phyloP scores from a whole-genome alignment of 2,797 vertebrate species.

The Poeciliopsis presidionis region DNA sequence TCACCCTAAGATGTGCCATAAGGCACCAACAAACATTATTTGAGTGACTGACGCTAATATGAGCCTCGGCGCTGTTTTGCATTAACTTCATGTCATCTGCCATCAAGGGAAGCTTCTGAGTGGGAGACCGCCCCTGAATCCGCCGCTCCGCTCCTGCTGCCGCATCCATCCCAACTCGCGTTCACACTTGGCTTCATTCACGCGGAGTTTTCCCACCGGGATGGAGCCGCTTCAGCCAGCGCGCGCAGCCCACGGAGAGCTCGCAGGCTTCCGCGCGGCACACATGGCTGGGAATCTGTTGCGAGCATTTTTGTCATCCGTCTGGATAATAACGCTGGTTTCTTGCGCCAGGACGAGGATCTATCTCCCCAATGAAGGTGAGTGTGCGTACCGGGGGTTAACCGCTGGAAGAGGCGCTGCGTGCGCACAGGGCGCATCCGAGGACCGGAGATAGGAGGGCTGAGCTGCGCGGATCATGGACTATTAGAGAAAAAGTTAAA shows the following conservation, averaged over 20 bases:
- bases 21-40: background rate
- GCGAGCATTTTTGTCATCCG: slow-evolving; percentile 75
- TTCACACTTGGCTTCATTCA: slow-evolving; percentile 78
- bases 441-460: slow-evolving; percentile 1
- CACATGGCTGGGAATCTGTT: slow-evolving; percentile 86
- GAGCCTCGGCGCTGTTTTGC: slow-evolving; percentile 13
- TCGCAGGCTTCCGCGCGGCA: slow-evolving; percentile 62
- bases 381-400: slow-evolving; percentile 68
- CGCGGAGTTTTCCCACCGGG: slow-evolving; percentile 93
- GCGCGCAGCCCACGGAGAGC: slow-evolving; percentile 68
- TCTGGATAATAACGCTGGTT: slow-evolving; percentile 84
- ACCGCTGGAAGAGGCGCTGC: slow-evolving; percentile 12
- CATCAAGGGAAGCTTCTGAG: slow-evolving; percentile 60
- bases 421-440: slow-evolving; percentile 43
- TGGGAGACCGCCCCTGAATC: slow-evolving; percentile 71
- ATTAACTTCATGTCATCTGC: slow-evolving; percentile 53
- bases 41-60: background rate
- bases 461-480: background rate
- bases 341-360: slow-evolving; percentile 89
- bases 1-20: background rate
- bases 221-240: slow-evolving; percentile 84
- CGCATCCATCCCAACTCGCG: slow-evolving; percentile 60
- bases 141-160: slow-evolving; percentile 49
- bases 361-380: slow-evolving; percentile 94
- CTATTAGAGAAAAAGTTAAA: slow-evolving; percentile 17